Evolutionary conservation across 2,888 invertebrate species (phyloP), one percentile per base, ranked within the genome.

Genomic region (Sepioteuthis lessoniana): DNA sequence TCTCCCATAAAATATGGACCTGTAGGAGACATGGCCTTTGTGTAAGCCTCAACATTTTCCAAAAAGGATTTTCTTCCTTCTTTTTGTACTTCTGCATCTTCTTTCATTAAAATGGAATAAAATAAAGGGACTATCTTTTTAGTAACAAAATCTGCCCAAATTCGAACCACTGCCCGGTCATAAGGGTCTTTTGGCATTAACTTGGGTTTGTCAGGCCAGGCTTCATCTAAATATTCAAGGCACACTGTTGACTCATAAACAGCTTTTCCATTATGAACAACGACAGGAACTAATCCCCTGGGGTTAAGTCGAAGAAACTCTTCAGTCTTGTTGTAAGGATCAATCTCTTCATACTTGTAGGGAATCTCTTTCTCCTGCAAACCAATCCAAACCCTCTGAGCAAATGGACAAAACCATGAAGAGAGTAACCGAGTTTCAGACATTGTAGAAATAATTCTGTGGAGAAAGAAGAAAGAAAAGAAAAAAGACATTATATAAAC

Each of bases 341-440:
- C 95, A 76, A 95, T 95, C 94, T 96, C 96, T 7, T 95, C 93
- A 94, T 96, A 95, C 19, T 96, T 95, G 94, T 95, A 96, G 10
- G 94, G 90, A 16, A 96, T 94, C 25, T 95, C 94, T 94, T 96
- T 96, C 94, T 96, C 95, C n/a, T 95, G 90, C 25, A 96, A 94
- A 42, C 96, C 95, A 35, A 96, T 95, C 96, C 96, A 96, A 2
- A 95, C 95, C 42, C 96, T 94, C 93, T 96, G 96, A 3, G 95
- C 96, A 95, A 96, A 96, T 13, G 96, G 96, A 94, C 96, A 96
- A 94, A 95, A 96, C 96, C 96, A 96, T 10, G 96, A 95, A 93
- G 94, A 94, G 92, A 92, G 92, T 5, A 19, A 4, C 8, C 91
- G 46, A 46, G 46, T n/a, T 47, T 92, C 47, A 92, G 31, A 42